Evolutionary conservation across 2,113 vertebrate genomes (phyloP).

Genomic region (Archilochus colubris): DNA sequence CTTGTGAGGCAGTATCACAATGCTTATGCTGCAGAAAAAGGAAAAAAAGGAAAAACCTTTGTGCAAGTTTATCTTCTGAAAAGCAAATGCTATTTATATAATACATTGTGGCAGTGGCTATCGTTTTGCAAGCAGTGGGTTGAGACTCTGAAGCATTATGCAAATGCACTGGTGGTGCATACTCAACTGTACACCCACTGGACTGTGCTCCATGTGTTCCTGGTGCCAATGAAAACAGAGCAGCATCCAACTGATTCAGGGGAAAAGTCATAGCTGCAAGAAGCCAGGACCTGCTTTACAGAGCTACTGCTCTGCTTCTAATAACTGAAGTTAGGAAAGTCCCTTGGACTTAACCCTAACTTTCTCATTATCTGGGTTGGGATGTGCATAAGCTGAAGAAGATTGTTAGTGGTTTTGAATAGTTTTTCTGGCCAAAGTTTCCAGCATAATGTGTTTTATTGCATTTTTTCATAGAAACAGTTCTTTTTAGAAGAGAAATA

Average conservation of each 20-base stretch:
- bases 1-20: background rate
- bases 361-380: constrained; percentile 5
- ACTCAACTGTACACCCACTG: constrained; percentile 31
- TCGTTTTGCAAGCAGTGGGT: constrained; percentile 25
- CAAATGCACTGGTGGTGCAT: constrained; percentile 54
- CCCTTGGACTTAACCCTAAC: constrained; percentile 37
- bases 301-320: constrained; percentile 50
- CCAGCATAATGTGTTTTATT: constrained; percentile 8
- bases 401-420: constrained; percentile 28
- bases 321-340: constrained; percentile 19
- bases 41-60: background rate
- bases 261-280: constrained; percentile 53
- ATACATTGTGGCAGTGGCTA: constrained; percentile 48
- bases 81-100: constrained; percentile 29
- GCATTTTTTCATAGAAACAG: constrained; percentile 34
- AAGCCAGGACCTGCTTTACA: constrained; percentile 41
- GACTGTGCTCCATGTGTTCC: constrained; percentile 64
- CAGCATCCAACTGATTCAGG: constrained; percentile 46
- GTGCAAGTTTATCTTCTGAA: constrained; percentile 41
- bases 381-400: background rate
- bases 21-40: background rate
- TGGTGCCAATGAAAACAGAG: constrained; percentile 66
- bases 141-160: constrained; percentile 63
- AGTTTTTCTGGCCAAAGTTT: constrained; percentile 30
- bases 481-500: constrained; percentile 37